Base-by-base conservation (phyloP, 2,888 invertebrate genomes). In the Colostygia pectinataria region DNA sequence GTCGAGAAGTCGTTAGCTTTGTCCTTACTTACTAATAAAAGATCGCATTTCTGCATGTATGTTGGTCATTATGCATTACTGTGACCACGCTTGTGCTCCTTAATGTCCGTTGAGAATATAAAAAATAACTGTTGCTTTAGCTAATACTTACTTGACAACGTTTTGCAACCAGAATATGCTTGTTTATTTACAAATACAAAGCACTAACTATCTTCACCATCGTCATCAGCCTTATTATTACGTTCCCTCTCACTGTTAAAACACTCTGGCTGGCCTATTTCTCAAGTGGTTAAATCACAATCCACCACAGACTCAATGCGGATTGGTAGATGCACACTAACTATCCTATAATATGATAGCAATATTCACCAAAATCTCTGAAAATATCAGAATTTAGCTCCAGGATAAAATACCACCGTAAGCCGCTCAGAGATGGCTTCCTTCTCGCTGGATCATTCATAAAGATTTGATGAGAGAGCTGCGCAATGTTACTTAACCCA, bases 41-140 rank as follows among this genome's bases (percentile, higher is more conserved):
- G 59, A 54, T 55, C 53, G 65, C 57, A 58, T 60, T 62, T 63
- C 59, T 65, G 63, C 65, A 65, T 74, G 69, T 71, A 69, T 65
- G 68, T 65, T 55, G 64, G 60, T 63, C 66, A 71, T 76, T 74
- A 75, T 69, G 67, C 64, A 64, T 68, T 68, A 69, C 63, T 60
- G 71, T 57, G 63, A 66, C 68, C 70, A 71, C 37, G 44, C 41
- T 48, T 42, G 32, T 38, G 55, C 41, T 69, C 66, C 66, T 67
- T 68, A 69, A 59, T 68, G 66, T 70, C 66, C 59, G 62, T 59
- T 36, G 45, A 52, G 60, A 59, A 66, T 66, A 65, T 72, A 66
- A 73, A 72, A 75, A 75, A 69, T 73, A 72, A 74, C 63, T 61
- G 62, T 57, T 60, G 51, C 55, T 57, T 64, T 65, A 65, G 59